phyloP scores from a whole-genome alignment of 2,113 vertebrate species.

The Pseudopipra pipra region DNA sequence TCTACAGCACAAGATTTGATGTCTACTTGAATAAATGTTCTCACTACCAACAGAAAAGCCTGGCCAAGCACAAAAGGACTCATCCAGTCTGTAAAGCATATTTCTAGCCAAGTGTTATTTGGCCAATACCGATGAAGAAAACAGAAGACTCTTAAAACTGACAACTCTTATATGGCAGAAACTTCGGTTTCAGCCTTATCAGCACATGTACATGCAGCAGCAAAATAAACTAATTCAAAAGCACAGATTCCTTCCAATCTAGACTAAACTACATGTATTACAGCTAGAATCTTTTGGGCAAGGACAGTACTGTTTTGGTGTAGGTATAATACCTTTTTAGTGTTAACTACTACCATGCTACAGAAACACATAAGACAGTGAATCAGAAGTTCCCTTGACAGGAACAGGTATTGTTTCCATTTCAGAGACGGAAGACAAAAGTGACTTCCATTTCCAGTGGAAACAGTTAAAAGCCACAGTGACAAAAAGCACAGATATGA shows the following conservation, averaged over 20 bases:
- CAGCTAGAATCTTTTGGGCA: background rate
- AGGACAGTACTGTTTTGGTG: background rate
- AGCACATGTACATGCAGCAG: background rate
- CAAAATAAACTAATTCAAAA: background rate
- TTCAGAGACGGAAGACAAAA: slow-evolving; percentile 1
- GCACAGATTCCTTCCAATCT: background rate
- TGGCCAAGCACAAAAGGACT: background rate
- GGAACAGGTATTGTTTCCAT: background rate
- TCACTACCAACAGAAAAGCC: background rate
- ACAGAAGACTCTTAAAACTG: background rate
- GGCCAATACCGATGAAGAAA: background rate
- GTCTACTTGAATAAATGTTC: background rate
- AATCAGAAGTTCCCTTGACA: background rate
- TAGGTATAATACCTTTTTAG: background rate
- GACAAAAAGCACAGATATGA: background rate
- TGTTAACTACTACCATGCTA: background rate
- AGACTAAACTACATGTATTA: accelerated
- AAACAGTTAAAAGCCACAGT: background rate
- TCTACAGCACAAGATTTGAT: background rate
- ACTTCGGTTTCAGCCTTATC: background rate
- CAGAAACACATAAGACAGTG: background rate
- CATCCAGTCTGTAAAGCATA: background rate
- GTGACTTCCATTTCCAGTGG: background rate
- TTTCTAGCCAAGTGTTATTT: background rate
- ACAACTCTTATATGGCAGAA: background rate